Percentiles rank a stretch among this genome's conserved stretches.
Evolutionary conservation across 2,888 invertebrate genomes (phyloP).

Genomic region (Abscondita cerata): DNA sequence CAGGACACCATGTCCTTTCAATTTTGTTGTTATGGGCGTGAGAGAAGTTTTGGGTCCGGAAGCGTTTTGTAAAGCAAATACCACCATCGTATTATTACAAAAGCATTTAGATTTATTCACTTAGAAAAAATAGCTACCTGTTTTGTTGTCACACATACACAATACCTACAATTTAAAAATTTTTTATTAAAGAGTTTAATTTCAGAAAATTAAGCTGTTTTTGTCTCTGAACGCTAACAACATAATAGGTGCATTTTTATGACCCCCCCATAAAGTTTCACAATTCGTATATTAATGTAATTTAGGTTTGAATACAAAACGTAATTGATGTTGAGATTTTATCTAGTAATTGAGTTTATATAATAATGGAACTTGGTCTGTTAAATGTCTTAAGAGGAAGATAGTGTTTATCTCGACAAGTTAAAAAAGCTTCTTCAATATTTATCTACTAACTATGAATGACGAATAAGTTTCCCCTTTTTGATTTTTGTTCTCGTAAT

Average conservation of each 20-base stretch:
- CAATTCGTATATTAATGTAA: not conserved
- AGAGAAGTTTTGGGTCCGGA: constrained; percentile 31
- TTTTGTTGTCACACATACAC: constrained; percentile 15
- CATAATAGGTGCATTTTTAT: constrained; percentile 1
- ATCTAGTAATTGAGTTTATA: constrained; percentile 24
- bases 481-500: constrained; percentile 27
- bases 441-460: constrained; percentile 9
- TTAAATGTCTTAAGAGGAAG: constrained; percentile 19
- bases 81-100: constrained; percentile 23
- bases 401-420: not conserved
- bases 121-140: constrained; percentile 29
- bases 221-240: not conserved
- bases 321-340: constrained; percentile 14
- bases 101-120: constrained; percentile 19
- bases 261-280: not conserved
- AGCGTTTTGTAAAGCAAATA: constrained; percentile 28
- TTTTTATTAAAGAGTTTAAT: constrained; percentile 1
- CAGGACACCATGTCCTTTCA: not conserved
- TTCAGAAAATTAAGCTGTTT: not conserved
- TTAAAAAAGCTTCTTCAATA: not conserved
- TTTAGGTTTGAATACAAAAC: not conserved
- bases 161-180: constrained; percentile 13
- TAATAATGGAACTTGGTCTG: constrained; percentile 26
- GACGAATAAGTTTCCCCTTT: constrained; percentile 14
- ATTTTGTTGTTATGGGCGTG: constrained; percentile 17